phyloP scores from a whole-genome alignment of 2,888 invertebrate genomes.

The Chrysolina haemoptera region DNA sequence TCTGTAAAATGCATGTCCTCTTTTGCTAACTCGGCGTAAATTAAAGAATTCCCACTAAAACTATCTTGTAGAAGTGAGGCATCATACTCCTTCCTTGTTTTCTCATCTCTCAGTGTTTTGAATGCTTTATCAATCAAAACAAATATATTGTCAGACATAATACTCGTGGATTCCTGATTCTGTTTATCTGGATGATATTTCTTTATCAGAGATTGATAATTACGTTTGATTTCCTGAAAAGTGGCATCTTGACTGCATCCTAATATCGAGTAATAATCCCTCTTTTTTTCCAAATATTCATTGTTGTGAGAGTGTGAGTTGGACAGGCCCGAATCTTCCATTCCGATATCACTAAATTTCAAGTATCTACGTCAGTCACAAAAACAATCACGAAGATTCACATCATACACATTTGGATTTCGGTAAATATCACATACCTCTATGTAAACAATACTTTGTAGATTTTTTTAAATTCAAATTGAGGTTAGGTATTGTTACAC shows the following conservation, averaged over 20 bases:
- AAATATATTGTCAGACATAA: conserved; percentile 65
- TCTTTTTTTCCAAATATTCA: background rate
- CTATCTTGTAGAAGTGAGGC: conserved; percentile 74
- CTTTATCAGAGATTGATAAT: conserved; percentile 74
- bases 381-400: background rate
- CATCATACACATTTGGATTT: background rate
- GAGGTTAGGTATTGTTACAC: background rate
- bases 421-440: too few species aligned
- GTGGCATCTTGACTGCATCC: conserved; percentile 73
- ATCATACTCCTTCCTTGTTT: conserved; percentile 78
- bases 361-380: too few species aligned
- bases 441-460: too few species aligned
- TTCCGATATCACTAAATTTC: background rate
- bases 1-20: conserved; percentile 70
- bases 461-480: background rate
- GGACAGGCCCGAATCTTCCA: background rate
- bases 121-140: conserved; percentile 79
- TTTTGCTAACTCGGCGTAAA: conserved; percentile 75
- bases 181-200: conserved; percentile 76
- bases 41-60: conserved; percentile 73
- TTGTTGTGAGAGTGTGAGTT: background rate
- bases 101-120: conserved; percentile 77
- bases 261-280: conserved; percentile 72
- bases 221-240: conserved; percentile 75
- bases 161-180: conserved; percentile 26